Evolutionary conservation across 2,888 invertebrate genomes (phyloP).

Genomic region (Torymus texanus): DNA sequence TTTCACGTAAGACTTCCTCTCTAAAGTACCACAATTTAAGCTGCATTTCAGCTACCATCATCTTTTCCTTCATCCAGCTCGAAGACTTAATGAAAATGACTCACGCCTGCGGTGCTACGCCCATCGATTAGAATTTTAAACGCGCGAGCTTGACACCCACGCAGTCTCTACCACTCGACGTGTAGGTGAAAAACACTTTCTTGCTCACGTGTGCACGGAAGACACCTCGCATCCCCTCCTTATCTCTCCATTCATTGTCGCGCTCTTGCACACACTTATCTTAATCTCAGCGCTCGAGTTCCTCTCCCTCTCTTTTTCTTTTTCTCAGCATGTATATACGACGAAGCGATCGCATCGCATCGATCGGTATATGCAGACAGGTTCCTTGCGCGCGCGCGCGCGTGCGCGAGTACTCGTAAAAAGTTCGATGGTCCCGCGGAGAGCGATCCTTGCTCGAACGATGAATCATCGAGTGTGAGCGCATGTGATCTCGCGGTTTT

Average conservation of each 20-base stretch:
- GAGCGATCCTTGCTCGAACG: conserved; percentile 57
- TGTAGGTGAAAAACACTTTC: conserved; percentile 36
- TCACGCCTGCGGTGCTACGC: too few species aligned
- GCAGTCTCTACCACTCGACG: not conserved
- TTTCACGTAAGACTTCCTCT: too few species aligned
- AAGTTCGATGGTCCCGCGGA: conserved; percentile 66
- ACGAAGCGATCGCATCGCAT: not conserved
- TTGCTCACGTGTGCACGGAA: not conserved
- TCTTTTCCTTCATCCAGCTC: too few species aligned
- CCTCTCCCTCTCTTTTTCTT: too few species aligned
- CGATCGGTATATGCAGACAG: conserved; percentile 57
- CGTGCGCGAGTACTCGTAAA: conserved; percentile 60
- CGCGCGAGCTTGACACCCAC: not conserved
- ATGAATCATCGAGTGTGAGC: conserved; percentile 64
- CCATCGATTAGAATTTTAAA: conserved; percentile 31
- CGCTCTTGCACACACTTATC: conserved; percentile 37
- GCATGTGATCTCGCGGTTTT: conserved; percentile 65
- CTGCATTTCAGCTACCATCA: too few species aligned
- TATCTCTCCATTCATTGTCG: conserved; percentile 36
- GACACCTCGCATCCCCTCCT: not conserved
- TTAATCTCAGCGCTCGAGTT: conserved; percentile 45
- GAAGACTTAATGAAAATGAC: too few species aligned
- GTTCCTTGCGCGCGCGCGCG: conserved; percentile 60
- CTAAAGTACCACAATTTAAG: too few species aligned
- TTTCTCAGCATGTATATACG: too few species aligned